Percentiles rank a stretch among this genome's conserved stretches.
Conservation (phyloP, 2,888 invertebrate species). For the Polyommatus icarus region DNA sequence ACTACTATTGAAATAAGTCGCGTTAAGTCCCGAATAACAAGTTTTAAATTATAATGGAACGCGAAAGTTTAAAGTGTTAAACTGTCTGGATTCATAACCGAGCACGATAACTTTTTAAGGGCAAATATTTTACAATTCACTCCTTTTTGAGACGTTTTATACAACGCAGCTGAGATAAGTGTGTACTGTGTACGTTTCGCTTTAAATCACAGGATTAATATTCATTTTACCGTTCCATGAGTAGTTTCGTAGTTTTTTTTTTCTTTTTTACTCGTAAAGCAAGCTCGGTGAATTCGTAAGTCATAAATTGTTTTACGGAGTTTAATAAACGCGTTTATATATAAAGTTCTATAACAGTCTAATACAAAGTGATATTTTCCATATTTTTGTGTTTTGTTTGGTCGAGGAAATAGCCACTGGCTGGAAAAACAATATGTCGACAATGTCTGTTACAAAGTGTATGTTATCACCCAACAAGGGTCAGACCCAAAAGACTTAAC, state of each 20-base stretch:
- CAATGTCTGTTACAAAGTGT: background rate
- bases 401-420: background rate
- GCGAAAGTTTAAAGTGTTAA: conserved; percentile 58
- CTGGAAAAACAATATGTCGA: background rate
- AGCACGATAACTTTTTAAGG: conserved; percentile 49
- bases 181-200: conserved; percentile 27
- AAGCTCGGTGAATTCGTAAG: background rate
- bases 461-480: conserved; percentile 14
- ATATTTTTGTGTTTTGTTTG: background rate
- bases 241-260: background rate
- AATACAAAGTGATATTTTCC: too few species aligned
- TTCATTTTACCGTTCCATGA: conserved; percentile 1
- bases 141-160: conserved; percentile 31
- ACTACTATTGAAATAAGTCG: too few species aligned
- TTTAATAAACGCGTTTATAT: background rate
- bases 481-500: background rate
- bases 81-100: conserved; percentile 56
- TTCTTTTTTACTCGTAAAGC: background rate
- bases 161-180: conserved; percentile 21
- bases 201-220: conserved; percentile 5
- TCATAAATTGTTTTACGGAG: background rate
- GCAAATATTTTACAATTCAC: conserved; percentile 45
- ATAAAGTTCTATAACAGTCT: too few species aligned
- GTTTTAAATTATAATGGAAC: too few species aligned
- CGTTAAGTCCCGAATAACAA: too few species aligned